Percentiles rank a stretch among this genome's conserved stretches.
phyloP scores from a whole-genome alignment of 1,140 invertebrate species.

The Neotoxoptera formosana region DNA sequence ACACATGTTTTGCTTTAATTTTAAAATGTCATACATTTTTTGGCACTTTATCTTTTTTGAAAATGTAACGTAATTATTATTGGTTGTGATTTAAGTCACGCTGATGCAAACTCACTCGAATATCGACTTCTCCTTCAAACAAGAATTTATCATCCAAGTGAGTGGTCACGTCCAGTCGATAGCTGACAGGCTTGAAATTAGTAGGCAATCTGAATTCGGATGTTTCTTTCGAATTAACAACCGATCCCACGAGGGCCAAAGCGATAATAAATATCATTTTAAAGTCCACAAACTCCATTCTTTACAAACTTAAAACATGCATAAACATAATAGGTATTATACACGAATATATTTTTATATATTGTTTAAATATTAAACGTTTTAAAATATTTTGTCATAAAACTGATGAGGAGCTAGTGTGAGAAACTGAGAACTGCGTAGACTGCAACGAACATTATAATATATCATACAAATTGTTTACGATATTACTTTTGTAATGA shows the following conservation, averaged over 20 bases:
- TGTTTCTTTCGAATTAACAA: not conserved
- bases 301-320: not conserved
- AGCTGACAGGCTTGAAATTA: constrained; percentile 72
- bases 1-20: constrained; percentile 37
- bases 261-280: not conserved
- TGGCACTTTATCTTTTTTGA: not conserved
- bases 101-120: constrained; percentile 65
- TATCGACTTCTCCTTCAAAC: constrained; percentile 70
- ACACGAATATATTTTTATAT: no score
- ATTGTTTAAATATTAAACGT: no score
- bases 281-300: not conserved
- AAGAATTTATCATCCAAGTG: constrained; percentile 69
- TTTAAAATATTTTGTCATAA: no score
- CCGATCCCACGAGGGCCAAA: not conserved
- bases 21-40: not conserved
- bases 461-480: no score
- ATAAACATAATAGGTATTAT: not conserved
- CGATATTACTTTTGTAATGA: no score
- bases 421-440: no score
- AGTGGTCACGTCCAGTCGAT: constrained; percentile 71
- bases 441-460: no score
- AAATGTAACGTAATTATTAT: not conserved
- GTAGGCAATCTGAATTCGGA: constrained; percentile 70
- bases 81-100: not conserved
- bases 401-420: no score